Evolutionary conservation across 2,113 vertebrate genomes (phyloP).

Genomic region (Dipodomys stephensi): DNA sequence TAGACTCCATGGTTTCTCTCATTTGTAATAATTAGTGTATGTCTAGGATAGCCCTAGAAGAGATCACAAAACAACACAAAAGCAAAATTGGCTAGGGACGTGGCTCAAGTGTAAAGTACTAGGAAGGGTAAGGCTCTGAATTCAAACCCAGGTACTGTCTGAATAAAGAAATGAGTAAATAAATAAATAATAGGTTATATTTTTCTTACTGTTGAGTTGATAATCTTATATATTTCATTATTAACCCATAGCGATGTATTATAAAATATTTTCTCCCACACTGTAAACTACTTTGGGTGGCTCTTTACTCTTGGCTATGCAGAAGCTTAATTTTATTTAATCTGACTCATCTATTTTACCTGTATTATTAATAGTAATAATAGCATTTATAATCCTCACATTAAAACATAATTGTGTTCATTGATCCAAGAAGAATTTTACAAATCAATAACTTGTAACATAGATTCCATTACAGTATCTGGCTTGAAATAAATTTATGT

Average conservation of each 20-base stretch:
- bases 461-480: background rate
- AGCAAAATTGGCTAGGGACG: too few relatives aligned
- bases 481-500: background rate
- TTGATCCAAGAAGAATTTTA: background rate
- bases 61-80: too few relatives aligned
- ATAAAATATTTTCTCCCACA: background rate
- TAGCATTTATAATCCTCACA: background rate
- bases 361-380: background rate
- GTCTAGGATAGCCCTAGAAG: too few relatives aligned
- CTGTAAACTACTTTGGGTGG: background rate
- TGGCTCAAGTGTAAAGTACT: too few relatives aligned
- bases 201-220: background rate
- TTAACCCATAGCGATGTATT: background rate
- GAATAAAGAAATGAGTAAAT: too few relatives aligned
- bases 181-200: too few relatives aligned
- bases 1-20: too few relatives aligned
- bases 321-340: background rate
- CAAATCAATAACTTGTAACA: background rate
- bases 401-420: conserved; percentile 18
- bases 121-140: too few relatives aligned
- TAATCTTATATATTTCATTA: background rate
- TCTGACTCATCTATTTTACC: background rate
- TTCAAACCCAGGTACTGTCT: too few relatives aligned
- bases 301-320: background rate
- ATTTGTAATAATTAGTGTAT: too few relatives aligned